Percentiles rank a stretch among this genome's conserved stretches.
These are phyloP conservation scores for Haemorhous mexicanus DNA, from an alignment of 2,113 vertebrate species.

Conservation along the genomic window DNA sequence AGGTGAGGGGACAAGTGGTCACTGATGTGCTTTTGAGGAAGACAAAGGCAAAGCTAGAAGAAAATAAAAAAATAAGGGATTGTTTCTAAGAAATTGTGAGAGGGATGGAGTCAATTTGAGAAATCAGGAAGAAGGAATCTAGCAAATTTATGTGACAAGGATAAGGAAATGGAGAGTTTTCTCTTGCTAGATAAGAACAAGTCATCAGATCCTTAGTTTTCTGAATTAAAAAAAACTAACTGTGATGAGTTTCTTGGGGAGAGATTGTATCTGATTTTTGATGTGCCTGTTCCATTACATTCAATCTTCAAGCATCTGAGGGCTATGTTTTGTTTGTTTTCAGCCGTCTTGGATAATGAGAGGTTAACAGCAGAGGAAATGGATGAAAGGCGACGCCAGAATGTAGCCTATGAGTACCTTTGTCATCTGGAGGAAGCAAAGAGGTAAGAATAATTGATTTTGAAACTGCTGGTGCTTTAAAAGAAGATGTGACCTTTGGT, in stretches of 20 bases:
- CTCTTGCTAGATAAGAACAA: background rate
- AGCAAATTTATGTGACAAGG: background rate
- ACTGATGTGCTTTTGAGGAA: background rate
- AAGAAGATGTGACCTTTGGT: background rate
- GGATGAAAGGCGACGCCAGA: constrained; percentile 94
- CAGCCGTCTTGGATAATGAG: constrained; percentile 96
- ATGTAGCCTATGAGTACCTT: constrained; percentile 97
- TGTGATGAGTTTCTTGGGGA: background rate
- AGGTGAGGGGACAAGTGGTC: background rate
- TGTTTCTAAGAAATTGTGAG: background rate
- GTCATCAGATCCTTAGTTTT: background rate
- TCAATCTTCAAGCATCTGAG: background rate
- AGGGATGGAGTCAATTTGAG: background rate
- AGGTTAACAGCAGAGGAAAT: constrained; percentile 98
- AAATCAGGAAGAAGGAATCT: background rate
- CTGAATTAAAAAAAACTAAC: background rate
- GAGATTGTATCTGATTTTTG: background rate
- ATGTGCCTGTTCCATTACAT: background rate
- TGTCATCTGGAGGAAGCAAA: constrained; percentile 99
- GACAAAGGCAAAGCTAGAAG: background rate
- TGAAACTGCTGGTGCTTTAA: background rate
- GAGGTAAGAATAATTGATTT: constrained; percentile 74
- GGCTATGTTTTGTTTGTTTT: background rate
- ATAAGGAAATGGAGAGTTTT: background rate
- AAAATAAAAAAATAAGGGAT: background rate